Evolutionary conservation across 2,797 vertebrate genomes (phyloP), one percentile per base, ranked within the genome.

Genomic region (Galago senegalensis): DNA sequence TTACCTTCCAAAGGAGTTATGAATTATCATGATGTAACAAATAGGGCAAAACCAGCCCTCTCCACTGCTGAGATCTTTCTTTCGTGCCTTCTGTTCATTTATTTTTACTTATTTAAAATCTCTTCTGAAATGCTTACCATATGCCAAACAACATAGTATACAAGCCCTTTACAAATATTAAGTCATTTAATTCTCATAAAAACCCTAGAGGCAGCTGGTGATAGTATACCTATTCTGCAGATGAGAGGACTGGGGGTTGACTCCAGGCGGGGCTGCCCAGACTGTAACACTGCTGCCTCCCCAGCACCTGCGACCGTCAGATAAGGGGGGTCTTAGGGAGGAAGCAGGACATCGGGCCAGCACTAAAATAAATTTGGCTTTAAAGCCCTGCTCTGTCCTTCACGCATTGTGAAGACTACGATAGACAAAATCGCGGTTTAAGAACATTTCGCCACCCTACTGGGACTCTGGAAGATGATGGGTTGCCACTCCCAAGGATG

Each of bases 51-150:
- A 56, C 3, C 49, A 53, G 0, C 53, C 31, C 58, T 80, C 29
- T 73, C 14, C 40, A 2, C 11, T 21, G 16, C 34, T 77, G 29
- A 72, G 37, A 37, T 93, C 29, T 58, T 20, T 63, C 29, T 56
- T 49, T 70, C 18, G 69, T 13, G 11, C 16, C 34, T 63, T 58
- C 37, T 49, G 4, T 93, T 73, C 17, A 29, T 49, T 67, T 89
- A 43, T 76, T 87, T 87, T 67, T 31, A 84, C 56, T 91, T 67
- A 93, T 89, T 97, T 77, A 72, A 84, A 87, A 60, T 84, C 10
- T 69, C 20, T 29, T 79, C 23, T 79, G 3, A 5, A 58, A 25
- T 46, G 43, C 21, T 85, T 58, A 34, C 14, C 21, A 2, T 29
- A 16, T 76, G 20, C 46, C 80, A 80, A 37, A 2, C 14, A 37